Percentiles rank a stretch among this genome's conserved stretches.
Conservation (phyloP, 2,113 vertebrate genomes). For the Gopherus evgoodei region DNA sequence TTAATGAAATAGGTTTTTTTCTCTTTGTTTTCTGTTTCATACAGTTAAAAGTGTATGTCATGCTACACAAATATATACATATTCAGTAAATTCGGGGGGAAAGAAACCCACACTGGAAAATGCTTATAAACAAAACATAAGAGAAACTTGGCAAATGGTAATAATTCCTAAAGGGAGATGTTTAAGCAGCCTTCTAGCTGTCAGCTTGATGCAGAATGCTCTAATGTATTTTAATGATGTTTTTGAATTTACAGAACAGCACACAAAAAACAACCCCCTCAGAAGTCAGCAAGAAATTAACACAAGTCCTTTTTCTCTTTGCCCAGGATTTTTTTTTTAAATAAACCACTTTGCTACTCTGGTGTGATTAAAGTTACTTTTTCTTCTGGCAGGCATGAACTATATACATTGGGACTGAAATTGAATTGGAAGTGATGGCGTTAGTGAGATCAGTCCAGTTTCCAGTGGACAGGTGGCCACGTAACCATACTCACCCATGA, state of each 20-base stretch:
- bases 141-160: neutral
- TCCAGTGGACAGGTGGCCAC: neutral
- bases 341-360: neutral
- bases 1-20: neutral
- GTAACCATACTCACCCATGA: neutral
- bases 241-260: neutral
- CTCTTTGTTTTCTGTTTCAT: neutral
- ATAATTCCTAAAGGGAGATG: neutral
- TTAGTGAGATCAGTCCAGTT: fast-evolving
- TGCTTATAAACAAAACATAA: neutral
- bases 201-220: neutral
- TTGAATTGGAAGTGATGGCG: neutral
- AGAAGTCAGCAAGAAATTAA: neutral
- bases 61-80: neutral
- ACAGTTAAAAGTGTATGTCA: neutral
- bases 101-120: neutral
- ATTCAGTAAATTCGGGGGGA: neutral
- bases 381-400: neutral
- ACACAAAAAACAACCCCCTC: neutral
- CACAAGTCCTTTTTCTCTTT: neutral
- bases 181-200: neutral
- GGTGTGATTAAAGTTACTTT: fast-evolving
- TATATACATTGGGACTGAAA: neutral
- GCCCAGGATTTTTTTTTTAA: neutral
- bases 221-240: neutral